Conservation (phyloP, 2,113 vertebrate species). For the Notechis scutatus region DNA sequence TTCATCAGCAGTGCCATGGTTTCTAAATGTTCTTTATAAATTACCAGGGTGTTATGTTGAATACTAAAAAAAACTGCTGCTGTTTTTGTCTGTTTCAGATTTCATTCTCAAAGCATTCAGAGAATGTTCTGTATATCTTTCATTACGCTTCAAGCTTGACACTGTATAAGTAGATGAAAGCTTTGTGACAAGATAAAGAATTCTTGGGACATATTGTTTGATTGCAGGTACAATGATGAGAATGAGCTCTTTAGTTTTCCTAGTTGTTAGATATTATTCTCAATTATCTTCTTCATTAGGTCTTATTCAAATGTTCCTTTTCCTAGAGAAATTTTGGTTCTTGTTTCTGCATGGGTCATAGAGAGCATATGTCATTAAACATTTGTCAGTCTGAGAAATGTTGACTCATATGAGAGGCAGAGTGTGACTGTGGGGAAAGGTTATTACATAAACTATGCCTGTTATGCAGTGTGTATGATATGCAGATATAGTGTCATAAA, state of each 20-base stretch:
- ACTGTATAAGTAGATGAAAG: background rate
- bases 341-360: background rate
- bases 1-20: constrained; percentile 16
- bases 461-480: background rate
- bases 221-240: background rate
- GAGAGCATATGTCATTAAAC: background rate
- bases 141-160: background rate
- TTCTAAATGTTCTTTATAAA: constrained; percentile 22
- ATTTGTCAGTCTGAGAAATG: background rate
- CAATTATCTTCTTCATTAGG: background rate
- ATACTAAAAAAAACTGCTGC: constrained; percentile 9
- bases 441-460: background rate
- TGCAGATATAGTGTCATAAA: background rate
- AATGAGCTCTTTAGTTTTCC: background rate
- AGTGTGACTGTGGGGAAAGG: background rate
- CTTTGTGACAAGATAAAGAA: background rate
- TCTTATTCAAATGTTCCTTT: background rate
- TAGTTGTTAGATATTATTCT: background rate
- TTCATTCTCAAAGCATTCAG: background rate
- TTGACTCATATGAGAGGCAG: background rate
- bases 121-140: background rate
- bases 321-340: background rate
- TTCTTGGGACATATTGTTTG: background rate
- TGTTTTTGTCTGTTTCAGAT: background rate
- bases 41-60: background rate